Evolutionary conservation across 1,140 invertebrate species (phyloP), one percentile per base, ranked within the genome.

Genomic region (Drosophila setifemur): DNA sequence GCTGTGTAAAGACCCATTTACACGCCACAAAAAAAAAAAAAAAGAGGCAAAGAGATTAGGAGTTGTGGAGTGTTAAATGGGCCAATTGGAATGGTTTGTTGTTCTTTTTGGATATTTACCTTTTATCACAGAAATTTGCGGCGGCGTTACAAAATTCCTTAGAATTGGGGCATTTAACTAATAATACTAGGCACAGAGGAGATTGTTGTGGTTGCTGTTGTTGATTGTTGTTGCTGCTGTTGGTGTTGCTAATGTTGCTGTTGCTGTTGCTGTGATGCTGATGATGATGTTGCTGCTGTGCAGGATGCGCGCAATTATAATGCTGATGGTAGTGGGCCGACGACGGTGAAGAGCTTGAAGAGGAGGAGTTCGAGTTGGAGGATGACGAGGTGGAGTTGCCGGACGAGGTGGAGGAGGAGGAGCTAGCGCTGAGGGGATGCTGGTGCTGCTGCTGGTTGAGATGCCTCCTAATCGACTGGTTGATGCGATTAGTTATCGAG

Each of bases 81-180:
- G 31, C 31, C 31, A 33, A 33, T 33, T 33, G 31, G 31, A 33
- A 14, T 5, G n/a, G 12, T 4, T 33, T n/a, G n/a, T 2, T n/a
- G 14, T 11, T 44, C 35, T 28, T 53, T n/a, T 18, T 49, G 11
- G 21, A 39, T 54, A 74, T 79, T 90, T 90, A 90, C 89, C 89
- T 90, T 90, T 90, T 90, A 90, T 90, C 89, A 90, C 89, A 90
- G 89, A 90, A 90, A 90, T 88, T 89, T 81, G 77, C 81, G 76
- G 85, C 82, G 77, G 88, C 88, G 77, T 89, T 90, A 89, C 89
- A 90, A 82, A 90, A 90, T 83, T 90, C 89, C 73, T 90, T 90
- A 53, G 88, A 90, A 90, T 90, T 90, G 58, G 88, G 88, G 74
- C 89, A 90, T 90, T 90, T 90, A 89, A 90, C 89, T 89, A 90